phyloP scores from a whole-genome alignment of 2,797 vertebrate species.

The Odontamblyopus lacepedii region DNA sequence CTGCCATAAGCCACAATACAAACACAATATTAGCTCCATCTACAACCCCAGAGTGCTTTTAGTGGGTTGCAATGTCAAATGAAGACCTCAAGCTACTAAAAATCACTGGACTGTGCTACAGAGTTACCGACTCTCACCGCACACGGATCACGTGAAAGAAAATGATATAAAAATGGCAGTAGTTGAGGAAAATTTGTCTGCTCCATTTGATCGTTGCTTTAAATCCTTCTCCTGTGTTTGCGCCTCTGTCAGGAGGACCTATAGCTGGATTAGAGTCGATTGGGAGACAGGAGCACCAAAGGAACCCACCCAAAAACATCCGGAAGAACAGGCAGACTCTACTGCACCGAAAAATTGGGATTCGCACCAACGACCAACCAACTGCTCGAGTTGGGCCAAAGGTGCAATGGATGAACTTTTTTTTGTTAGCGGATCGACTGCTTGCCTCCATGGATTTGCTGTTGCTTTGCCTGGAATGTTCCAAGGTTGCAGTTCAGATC shows the following conservation, averaged over 20 bases:
- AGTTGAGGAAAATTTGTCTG: not conserved
- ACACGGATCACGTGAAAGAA: not conserved
- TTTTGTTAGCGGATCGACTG: too few relatives aligned
- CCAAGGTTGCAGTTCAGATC: too few relatives aligned
- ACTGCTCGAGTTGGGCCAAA: too few relatives aligned
- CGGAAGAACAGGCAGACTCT: too few relatives aligned
- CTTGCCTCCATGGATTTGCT: too few relatives aligned
- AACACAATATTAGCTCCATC: conserved; percentile 15
- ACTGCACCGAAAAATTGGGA: too few relatives aligned
- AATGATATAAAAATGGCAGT: not conserved
- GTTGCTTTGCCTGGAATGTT: too few relatives aligned
- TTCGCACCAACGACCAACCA: too few relatives aligned
- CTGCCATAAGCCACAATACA: conserved; percentile 15
- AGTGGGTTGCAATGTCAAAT: conserved; percentile 3
- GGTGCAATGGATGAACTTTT: too few relatives aligned
- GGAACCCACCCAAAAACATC: too few relatives aligned
- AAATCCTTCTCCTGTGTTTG: not conserved
- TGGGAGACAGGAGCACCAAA: too few relatives aligned
- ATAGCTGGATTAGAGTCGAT: too few relatives aligned
- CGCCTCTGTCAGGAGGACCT: not conserved
- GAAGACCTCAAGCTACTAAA: conserved; percentile 16
- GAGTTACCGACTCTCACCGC: not conserved
- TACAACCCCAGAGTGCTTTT: conserved; percentile 11
- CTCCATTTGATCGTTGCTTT: not conserved
- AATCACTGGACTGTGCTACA: conserved; percentile 10